Conservation (phyloP, 2,797 vertebrate genomes). For the Taeniopygia guttata region DNA sequence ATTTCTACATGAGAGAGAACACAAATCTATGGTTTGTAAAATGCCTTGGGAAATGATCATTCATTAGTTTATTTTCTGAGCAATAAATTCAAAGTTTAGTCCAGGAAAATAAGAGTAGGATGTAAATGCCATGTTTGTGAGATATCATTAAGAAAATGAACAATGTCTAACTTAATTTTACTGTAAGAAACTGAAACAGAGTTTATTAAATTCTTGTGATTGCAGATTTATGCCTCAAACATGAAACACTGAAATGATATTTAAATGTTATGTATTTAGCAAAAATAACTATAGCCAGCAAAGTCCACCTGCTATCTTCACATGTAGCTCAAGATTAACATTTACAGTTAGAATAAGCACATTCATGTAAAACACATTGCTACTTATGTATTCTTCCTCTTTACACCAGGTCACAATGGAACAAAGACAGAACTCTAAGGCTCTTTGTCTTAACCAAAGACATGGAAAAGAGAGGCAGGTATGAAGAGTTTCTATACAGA, state of each 20-base stretch:
- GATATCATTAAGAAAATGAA: background rate
- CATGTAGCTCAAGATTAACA: background rate
- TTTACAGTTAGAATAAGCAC: background rate
- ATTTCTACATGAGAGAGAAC: background rate
- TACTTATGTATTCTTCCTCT: background rate
- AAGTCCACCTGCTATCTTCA: background rate
- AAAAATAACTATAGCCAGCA: background rate
- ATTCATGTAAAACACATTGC: background rate
- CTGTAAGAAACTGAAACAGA: background rate
- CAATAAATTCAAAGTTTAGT: background rate
- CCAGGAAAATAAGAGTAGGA: background rate
- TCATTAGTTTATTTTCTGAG: background rate
- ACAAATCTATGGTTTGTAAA: background rate
- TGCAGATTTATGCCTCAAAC: background rate
- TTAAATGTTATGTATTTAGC: background rate
- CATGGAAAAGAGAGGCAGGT: background rate
- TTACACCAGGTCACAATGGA: background rate
- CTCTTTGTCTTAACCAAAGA: background rate
- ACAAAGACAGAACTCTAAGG: background rate
- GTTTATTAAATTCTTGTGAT: background rate
- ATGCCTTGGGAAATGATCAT: background rate
- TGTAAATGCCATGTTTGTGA: background rate
- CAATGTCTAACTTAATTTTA: background rate
- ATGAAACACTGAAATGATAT: background rate
- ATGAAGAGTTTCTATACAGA: background rate